These are phyloP conservation scores for Wiebesia pumilae DNA, from an alignment of 1,140 invertebrate genomes.

Conservation along the genomic window DNA sequence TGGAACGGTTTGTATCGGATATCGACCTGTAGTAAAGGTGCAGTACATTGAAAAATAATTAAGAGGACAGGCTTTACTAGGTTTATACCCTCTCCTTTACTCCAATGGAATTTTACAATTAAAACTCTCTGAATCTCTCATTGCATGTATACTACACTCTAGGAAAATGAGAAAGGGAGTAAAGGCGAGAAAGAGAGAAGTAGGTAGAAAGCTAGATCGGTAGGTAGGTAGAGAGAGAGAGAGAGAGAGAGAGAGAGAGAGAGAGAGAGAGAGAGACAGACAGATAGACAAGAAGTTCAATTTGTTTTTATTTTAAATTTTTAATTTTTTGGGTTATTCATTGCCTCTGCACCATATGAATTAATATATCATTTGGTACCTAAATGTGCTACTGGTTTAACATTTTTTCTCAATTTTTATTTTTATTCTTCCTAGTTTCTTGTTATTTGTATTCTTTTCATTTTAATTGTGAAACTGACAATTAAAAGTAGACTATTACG, in stretches of 20 bases:
- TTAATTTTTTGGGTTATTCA: slow-evolving; percentile 7
- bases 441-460: background rate
- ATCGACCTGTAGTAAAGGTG: background rate
- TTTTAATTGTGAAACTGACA: background rate
- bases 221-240: too few species aligned
- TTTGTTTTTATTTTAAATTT: slow-evolving; percentile 6
- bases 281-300: background rate
- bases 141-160: background rate
- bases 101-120: slow-evolving; percentile 46
- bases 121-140: slow-evolving; percentile 28
- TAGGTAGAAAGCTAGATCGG: too few species aligned
- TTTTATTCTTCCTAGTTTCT: background rate
- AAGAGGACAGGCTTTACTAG: slow-evolving; percentile 2
- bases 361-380: slow-evolving; percentile 33
- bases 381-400: slow-evolving; percentile 16
- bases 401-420: background rate
- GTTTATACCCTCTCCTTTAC: background rate
- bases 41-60: slow-evolving; percentile 43
- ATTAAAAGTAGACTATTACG: too few species aligned
- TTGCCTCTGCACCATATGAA: background rate
- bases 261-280: too few species aligned
- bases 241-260: background rate
- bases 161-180: background rate
- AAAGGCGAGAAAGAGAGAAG: too few species aligned
- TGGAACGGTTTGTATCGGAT: too few species aligned